Conservation (phyloP, 2,797 vertebrate genomes). For the Sternarchorhynchus goeldii region DNA sequence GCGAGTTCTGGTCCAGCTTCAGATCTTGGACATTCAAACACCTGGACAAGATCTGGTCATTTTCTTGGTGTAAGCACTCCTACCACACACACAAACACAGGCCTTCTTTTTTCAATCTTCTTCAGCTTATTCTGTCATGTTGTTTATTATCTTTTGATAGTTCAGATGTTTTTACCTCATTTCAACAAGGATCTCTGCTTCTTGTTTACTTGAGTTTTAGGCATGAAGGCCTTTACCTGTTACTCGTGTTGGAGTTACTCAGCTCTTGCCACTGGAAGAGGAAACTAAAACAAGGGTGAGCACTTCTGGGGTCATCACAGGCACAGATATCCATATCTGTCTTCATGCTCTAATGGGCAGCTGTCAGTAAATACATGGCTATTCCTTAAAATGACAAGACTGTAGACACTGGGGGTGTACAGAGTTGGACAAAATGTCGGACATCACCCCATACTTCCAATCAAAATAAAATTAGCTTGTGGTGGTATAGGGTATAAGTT, state of each 20-base stretch:
- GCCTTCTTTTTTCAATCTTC: not conserved
- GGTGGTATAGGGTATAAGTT: not conserved
- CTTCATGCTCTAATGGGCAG: too few relatives aligned
- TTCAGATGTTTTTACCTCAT: not conserved
- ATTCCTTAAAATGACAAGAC: too few relatives aligned
- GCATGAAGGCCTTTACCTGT: slow-evolving; percentile 20
- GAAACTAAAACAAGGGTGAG: not conserved
- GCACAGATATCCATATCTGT: not conserved
- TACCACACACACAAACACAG: not conserved
- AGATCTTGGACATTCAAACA: not conserved
- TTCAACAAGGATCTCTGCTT: slow-evolving; percentile 13
- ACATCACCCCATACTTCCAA: too few relatives aligned
- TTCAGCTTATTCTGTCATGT: not conserved
- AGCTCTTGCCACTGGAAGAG: not conserved
- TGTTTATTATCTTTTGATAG: not conserved
- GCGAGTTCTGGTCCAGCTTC: not conserved
- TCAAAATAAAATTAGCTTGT: too few relatives aligned
- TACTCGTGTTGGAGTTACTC: slow-evolving; percentile 3
- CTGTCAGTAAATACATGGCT: too few relatives aligned
- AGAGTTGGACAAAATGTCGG: too few relatives aligned
- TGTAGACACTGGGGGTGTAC: too few relatives aligned
- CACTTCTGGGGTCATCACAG: not conserved
- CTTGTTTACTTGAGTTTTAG: not conserved
- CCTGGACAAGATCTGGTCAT: slow-evolving; percentile 3
- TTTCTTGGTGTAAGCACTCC: not conserved